These are phyloP conservation scores for Sesamia inferens DNA, from an alignment of 2,888 invertebrate species.

Conservation along the genomic window DNA sequence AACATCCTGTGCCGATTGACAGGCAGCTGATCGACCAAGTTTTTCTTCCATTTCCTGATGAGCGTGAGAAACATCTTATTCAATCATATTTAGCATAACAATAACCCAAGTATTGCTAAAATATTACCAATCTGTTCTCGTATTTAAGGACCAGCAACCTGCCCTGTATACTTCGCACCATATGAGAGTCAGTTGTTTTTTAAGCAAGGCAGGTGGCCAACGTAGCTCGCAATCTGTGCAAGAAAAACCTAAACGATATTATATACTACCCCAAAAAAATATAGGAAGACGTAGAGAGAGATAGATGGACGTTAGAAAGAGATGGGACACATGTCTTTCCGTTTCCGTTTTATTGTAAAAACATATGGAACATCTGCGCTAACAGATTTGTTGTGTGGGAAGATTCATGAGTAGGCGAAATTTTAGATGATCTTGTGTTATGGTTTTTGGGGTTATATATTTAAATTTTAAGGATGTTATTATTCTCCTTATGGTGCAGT, in stretches of 20 bases:
- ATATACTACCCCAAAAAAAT: constrained; percentile 75
- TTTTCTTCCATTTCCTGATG: constrained; percentile 55
- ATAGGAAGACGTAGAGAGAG: constrained; percentile 76
- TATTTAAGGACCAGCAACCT: constrained; percentile 21
- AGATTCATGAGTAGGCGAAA: constrained; percentile 68
- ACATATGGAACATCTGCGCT: constrained; percentile 83
- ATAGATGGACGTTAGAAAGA: constrained; percentile 71
- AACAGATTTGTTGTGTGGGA: constrained; percentile 80
- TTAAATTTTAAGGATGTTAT: constrained; percentile 48
- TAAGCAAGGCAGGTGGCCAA: constrained; percentile 81
- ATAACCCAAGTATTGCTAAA: constrained; percentile 15
- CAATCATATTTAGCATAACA: constrained; percentile 17
- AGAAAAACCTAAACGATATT: constrained; percentile 80
- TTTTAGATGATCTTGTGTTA: constrained; percentile 55
- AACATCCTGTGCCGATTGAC: constrained; percentile 50
- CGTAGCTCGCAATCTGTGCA: constrained; percentile 83
- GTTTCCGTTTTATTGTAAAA: constrained; percentile 88
- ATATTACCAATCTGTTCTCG: constrained; percentile 26
- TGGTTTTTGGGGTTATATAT: constrained; percentile 29
- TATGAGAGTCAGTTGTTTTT: constrained; percentile 86
- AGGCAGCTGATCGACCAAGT: constrained; percentile 47
- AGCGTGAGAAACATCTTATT: constrained; percentile 48
- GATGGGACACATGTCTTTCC: constrained; percentile 82
- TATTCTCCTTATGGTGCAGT: constrained; percentile 35
- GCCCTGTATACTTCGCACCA: constrained; percentile 68